These are phyloP conservation scores for Octodon degus DNA, from an alignment of 2,113 vertebrate species.

Conservation along the genomic window DNA sequence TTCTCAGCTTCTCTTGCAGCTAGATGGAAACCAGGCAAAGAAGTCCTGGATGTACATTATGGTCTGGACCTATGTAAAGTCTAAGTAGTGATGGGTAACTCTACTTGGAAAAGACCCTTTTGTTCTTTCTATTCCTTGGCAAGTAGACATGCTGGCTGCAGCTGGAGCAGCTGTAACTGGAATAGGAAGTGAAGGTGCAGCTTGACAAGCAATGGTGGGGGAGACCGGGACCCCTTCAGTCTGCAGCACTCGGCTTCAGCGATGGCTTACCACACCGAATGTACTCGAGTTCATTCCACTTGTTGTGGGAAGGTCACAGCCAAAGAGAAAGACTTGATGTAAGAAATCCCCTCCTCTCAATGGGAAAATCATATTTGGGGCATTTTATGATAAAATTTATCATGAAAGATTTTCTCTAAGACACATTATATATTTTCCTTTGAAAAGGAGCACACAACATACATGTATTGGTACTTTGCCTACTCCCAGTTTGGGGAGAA, in stretches of 20 bases:
- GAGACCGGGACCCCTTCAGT: not conserved
- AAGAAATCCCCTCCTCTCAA: constrained; percentile 84
- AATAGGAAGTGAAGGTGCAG: not conserved
- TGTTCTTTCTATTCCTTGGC: not conserved
- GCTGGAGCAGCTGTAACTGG: not conserved
- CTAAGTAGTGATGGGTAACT: not conserved
- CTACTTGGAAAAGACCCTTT: not conserved
- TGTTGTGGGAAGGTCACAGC: constrained; percentile 84
- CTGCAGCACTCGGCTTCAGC: constrained; percentile 20
- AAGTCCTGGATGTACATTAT: not conserved
- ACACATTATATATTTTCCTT: constrained; percentile 81
- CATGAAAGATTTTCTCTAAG: constrained; percentile 84
- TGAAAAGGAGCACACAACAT: constrained; percentile 83
- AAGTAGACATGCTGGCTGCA: not conserved
- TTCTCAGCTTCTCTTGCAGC: constrained; percentile 31
- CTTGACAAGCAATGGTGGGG: not conserved
- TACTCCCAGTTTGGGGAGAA: constrained; percentile 67
- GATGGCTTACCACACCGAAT: constrained; percentile 88
- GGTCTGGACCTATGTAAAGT: not conserved
- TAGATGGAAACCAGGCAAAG: not conserved
- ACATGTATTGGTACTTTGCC: constrained; percentile 83
- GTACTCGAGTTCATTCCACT: constrained; percentile 83
- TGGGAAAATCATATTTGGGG: too few relatives aligned
- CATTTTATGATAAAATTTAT: constrained; percentile 70
- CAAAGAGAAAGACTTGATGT: constrained; percentile 84